A percentile compares a stretch with the other conserved stretches of the same genome.
These are phyloP conservation scores for Arctia plantaginis DNA, from an alignment of 2,888 invertebrate species.

Conservation along the genomic window DNA sequence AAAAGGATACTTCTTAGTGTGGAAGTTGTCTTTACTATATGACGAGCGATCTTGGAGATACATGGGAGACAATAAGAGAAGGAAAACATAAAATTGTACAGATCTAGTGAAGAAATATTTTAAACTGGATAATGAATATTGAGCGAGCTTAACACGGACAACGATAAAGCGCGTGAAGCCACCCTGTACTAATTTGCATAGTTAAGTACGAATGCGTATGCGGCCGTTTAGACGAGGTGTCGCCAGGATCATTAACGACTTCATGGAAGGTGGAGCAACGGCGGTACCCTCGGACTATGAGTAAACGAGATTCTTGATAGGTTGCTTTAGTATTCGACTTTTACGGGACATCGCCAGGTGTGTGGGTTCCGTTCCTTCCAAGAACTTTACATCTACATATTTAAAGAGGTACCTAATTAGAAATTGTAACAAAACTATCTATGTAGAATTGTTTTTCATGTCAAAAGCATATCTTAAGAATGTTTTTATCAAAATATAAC, in stretches of 20 bases:
- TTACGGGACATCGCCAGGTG: background rate
- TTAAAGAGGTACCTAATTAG: background rate
- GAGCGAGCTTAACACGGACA: conserved; percentile 44
- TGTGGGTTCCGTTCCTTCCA: background rate
- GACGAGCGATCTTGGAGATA: background rate
- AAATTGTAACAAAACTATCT: background rate
- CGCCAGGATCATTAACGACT: conserved; percentile 66
- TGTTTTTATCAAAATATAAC: background rate
- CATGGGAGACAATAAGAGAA: conserved; percentile 34
- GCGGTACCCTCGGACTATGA: conserved; percentile 58
- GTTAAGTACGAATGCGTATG: conserved; percentile 54
- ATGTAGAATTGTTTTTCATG: background rate
- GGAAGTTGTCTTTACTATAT: background rate
- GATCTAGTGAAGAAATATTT: conserved; percentile 42
- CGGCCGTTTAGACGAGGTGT: conserved; percentile 66
- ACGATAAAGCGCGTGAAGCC: conserved; percentile 34
- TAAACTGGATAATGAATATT: conserved; percentile 55
- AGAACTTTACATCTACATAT: background rate
- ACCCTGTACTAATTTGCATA: conserved; percentile 64
- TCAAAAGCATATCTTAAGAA: background rate
- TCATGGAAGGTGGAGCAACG: conserved; percentile 60
- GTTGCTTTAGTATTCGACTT: conserved; percentile 3
- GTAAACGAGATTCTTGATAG: conserved; percentile 54
- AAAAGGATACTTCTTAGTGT: background rate
- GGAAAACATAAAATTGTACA: conserved; percentile 19